Evolutionary conservation across 2,113 vertebrate species (phyloP).

Genomic region (Eubucco bourcierii): DNA sequence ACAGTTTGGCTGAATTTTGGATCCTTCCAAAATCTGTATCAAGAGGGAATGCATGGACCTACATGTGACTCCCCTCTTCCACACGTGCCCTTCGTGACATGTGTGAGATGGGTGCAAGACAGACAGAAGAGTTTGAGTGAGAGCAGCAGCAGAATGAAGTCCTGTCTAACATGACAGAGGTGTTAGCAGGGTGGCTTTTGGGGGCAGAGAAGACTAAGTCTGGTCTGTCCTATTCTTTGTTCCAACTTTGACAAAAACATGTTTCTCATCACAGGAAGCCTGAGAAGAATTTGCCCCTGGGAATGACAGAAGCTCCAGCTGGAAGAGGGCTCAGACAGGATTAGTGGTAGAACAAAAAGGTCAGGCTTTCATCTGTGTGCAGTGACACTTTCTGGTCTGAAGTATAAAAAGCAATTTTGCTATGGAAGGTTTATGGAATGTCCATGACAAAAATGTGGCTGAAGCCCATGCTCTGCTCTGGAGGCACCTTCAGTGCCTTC

Average conservation of each 20-base stretch:
- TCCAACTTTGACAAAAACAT: constrained; percentile 40
- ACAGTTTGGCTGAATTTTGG: background rate
- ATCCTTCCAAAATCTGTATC: background rate
- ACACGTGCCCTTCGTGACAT: background rate
- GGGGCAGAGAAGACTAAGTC: background rate
- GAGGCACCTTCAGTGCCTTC: background rate
- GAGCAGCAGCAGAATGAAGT: background rate
- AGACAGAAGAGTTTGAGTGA: background rate
- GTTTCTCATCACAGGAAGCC: constrained; percentile 51
- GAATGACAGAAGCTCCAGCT: constrained; percentile 49
- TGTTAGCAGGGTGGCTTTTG: background rate
- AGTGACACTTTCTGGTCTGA: constrained; percentile 44
- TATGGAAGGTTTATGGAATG: constrained; percentile 50
- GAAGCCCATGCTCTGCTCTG: background rate
- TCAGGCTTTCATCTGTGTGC: background rate
- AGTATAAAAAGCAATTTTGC: constrained; percentile 37
- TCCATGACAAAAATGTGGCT: background rate
- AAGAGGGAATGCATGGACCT: background rate
- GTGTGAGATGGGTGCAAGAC: background rate
- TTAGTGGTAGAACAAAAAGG: constrained; percentile 44
- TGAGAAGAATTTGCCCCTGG: constrained; percentile 58
- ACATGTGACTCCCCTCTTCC: background rate
- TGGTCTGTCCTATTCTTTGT: background rate
- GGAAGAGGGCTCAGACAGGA: constrained; percentile 58
- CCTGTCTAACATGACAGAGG: background rate